Evolutionary conservation across 1,140 invertebrate genomes (phyloP).

Genomic region (Tetragnatha versicolor): DNA sequence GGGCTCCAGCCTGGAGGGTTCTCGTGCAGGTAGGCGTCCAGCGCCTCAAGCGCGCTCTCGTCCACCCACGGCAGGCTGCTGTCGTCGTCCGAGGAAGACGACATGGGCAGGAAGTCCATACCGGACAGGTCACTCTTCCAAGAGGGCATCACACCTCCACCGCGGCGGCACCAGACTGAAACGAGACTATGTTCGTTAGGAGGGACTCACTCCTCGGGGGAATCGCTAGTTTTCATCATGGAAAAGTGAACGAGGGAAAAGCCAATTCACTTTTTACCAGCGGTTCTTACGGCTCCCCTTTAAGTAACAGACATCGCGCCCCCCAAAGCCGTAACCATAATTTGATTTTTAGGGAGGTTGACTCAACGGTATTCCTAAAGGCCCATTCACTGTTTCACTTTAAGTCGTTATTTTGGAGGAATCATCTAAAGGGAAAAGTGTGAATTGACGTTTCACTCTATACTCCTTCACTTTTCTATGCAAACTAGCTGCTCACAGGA

Average conservation of each 20-base stretch:
- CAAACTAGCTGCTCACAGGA: too few relatives aligned
- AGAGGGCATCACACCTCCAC: not conserved
- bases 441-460: too few relatives aligned
- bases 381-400: too few relatives aligned
- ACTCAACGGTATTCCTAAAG: too few relatives aligned
- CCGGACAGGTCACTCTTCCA: constrained; percentile 44
- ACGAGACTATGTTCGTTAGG: not conserved
- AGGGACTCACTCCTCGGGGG: not conserved
- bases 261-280: not conserved
- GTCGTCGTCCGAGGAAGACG: constrained; percentile 10
- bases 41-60: constrained; percentile 7
- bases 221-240: not conserved
- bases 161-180: not conserved
- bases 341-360: too few relatives aligned
- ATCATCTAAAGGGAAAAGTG: too few relatives aligned
- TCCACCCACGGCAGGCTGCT: constrained; percentile 13
- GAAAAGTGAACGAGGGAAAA: not conserved
- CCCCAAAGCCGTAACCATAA: too few relatives aligned
- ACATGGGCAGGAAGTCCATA: constrained; percentile 26
- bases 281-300: not conserved
- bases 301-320: not conserved
- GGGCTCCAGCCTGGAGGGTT: constrained; percentile 43
- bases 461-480: too few relatives aligned
- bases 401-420: too few relatives aligned
- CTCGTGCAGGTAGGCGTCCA: constrained; percentile 44